Evolutionary conservation across 2,797 vertebrate genomes (phyloP).

Genomic region (Spea hammondii): DNA sequence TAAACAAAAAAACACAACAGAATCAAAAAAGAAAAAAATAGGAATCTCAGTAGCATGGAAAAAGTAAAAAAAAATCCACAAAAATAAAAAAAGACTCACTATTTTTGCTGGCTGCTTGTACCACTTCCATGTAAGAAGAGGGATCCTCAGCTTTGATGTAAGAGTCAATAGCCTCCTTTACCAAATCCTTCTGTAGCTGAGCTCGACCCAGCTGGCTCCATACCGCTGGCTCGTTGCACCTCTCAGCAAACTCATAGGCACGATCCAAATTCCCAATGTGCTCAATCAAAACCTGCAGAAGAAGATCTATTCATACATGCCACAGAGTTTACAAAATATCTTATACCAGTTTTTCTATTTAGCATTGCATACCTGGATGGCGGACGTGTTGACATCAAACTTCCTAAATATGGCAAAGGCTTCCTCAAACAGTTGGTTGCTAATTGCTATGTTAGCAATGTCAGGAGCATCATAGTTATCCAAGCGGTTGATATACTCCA

Average conservation of each 20-base stretch:
- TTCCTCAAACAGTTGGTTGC: constrained; percentile 90
- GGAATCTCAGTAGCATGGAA: background rate
- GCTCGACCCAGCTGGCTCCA: constrained; percentile 87
- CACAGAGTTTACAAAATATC: too few relatives aligned
- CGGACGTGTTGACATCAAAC: constrained; percentile 90
- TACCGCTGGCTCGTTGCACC: constrained; percentile 79
- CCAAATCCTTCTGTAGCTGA: constrained; percentile 82
- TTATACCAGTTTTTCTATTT: too few relatives aligned
- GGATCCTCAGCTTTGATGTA: constrained; percentile 85
- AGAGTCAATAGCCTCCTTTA: constrained; percentile 89
- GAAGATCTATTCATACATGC: background rate
- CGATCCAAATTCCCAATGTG: constrained; percentile 75
- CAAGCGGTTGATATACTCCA: constrained; percentile 92
- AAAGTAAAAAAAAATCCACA: background rate
- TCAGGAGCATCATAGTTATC: constrained; percentile 93
- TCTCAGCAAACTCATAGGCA: constrained; percentile 73
- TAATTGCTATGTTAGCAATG: constrained; percentile 91
- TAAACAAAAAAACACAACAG: background rate
- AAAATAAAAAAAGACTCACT: constrained; percentile 63
- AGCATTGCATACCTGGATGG: constrained; percentile 77
- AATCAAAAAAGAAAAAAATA: background rate
- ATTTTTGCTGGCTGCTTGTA: constrained; percentile 81
- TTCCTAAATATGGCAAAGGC: constrained; percentile 92
- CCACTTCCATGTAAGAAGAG: constrained; percentile 84
- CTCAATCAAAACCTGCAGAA: constrained; percentile 81